Conservation (phyloP, 2,113 vertebrate genomes). For the Gasterosteus nipponicus region DNA sequence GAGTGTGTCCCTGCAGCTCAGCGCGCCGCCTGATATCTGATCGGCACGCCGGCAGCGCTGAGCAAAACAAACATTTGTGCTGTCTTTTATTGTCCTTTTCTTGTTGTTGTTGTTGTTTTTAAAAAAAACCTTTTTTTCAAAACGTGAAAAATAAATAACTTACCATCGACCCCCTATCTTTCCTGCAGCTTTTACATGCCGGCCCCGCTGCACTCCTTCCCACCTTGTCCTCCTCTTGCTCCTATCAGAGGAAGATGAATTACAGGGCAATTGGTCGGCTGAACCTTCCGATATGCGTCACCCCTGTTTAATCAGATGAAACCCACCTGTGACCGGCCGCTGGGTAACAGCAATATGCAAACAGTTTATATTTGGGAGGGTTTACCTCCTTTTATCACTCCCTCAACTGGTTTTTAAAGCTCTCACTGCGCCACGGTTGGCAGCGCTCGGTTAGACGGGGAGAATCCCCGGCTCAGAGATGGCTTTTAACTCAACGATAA, state of each 20-base stretch:
- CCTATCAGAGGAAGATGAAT: constrained; percentile 73
- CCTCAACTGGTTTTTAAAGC: constrained; percentile 51
- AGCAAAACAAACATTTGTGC: constrained; percentile 34
- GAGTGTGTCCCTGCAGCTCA: constrained; percentile 73
- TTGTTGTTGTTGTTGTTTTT: constrained; percentile 8
- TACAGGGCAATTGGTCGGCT: constrained; percentile 62
- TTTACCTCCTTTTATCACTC: constrained; percentile 46
- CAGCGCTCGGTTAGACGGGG: constrained; percentile 55
- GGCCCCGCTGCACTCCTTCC: constrained; percentile 31
- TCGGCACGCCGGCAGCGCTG: constrained; percentile 43
- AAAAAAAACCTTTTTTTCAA: background rate
- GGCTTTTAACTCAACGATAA: constrained; percentile 67
- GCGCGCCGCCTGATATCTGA: constrained; percentile 68
- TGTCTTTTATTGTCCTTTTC: background rate
- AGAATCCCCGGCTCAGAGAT: constrained; percentile 55
- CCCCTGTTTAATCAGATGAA: constrained; percentile 73
- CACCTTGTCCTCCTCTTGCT: constrained; percentile 28
- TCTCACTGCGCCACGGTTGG: constrained; percentile 46
- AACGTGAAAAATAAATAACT: constrained; percentile 12
- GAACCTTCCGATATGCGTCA: constrained; percentile 70
- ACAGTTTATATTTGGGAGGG: constrained; percentile 61
- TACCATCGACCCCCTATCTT: constrained; percentile 18
- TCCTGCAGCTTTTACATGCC: constrained; percentile 13
- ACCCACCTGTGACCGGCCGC: constrained; percentile 73
- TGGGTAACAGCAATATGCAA: constrained; percentile 68